phyloP scores from a whole-genome alignment of 2,888 invertebrate genomes.

The Nezara viridula region DNA sequence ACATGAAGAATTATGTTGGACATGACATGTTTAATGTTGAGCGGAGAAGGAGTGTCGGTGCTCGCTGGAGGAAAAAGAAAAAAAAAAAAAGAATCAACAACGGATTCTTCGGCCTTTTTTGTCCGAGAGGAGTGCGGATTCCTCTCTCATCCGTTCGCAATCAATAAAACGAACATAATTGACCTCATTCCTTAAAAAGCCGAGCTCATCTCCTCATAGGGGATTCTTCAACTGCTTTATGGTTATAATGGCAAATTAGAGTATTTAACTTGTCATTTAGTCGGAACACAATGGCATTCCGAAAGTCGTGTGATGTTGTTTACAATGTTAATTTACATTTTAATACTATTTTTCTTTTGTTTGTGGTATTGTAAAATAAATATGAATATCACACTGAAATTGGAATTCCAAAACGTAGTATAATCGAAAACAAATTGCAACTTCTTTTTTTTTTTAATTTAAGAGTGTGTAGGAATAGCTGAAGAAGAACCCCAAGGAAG shows the following conservation, averaged over 20 bases:
- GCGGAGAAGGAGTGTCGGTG: conserved; percentile 4
- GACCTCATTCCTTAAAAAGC: conserved; percentile 10
- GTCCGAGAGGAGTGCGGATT: background rate
- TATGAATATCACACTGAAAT: background rate
- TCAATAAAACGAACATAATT: conserved; percentile 35
- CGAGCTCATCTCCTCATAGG: background rate
- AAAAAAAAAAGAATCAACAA: background rate
- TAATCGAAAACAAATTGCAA: background rate
- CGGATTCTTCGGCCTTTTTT: conserved; percentile 18
- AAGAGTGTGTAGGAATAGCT: too few relatives aligned
- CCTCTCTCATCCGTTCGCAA: background rate
- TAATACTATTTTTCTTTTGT: background rate
- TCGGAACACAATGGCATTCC: background rate
- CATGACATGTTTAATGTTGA: conserved; percentile 25
- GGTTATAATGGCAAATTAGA: conserved; percentile 14
- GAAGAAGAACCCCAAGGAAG: too few relatives aligned
- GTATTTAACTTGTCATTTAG: background rate
- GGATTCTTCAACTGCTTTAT: background rate
- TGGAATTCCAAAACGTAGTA: background rate
- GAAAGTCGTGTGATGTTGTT: background rate
- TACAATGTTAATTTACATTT: background rate
- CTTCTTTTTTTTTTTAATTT: background rate
- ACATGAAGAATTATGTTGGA: conserved; percentile 23
- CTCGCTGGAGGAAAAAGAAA: background rate
- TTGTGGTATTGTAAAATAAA: background rate